These are phyloP conservation scores for Aplidium turbinatum DNA, from an alignment of 23 tunicate genomes.

Conservation along the genomic window DNA sequence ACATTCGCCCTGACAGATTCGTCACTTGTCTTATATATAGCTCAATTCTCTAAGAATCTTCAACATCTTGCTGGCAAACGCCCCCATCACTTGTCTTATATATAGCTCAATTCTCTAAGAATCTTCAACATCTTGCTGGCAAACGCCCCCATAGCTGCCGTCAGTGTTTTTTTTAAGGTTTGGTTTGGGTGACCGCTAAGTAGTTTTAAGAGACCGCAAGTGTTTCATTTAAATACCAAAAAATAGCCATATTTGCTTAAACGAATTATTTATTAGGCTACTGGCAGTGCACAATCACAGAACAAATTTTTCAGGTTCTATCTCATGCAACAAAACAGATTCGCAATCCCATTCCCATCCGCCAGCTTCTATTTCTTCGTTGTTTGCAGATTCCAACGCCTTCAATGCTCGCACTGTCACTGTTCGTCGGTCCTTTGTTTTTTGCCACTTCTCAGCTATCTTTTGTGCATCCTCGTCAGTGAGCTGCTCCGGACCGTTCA, in stretches of 20 bases:
- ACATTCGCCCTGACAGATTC: no score
- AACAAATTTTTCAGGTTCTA: conserved; percentile 30
- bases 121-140: no score
- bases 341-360: no score
- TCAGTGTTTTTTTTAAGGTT: conserved; percentile 35
- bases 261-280: not conserved
- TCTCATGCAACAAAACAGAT: conserved; percentile 29
- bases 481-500: conserved; percentile 5
- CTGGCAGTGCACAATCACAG: conserved; percentile 19
- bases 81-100: no score
- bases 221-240: conserved; percentile 15
- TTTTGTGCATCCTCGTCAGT: conserved; percentile 2
- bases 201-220: conserved; percentile 20
- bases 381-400: conserved; percentile 1
- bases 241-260: not conserved
- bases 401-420: conserved; percentile 8
- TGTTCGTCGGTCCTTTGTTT: conserved; percentile 7
- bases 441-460: conserved; percentile 7
- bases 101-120: no score
- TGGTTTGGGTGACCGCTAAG: conserved; percentile 14
- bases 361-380: conserved; percentile 13
- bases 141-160: no score
- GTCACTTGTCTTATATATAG: no score
- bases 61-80: no score
- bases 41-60: no score